Percentiles rank a stretch among this genome's conserved stretches.
phyloP scores from a whole-genome alignment of 2,113 vertebrate genomes.

The Eira barbara region DNA sequence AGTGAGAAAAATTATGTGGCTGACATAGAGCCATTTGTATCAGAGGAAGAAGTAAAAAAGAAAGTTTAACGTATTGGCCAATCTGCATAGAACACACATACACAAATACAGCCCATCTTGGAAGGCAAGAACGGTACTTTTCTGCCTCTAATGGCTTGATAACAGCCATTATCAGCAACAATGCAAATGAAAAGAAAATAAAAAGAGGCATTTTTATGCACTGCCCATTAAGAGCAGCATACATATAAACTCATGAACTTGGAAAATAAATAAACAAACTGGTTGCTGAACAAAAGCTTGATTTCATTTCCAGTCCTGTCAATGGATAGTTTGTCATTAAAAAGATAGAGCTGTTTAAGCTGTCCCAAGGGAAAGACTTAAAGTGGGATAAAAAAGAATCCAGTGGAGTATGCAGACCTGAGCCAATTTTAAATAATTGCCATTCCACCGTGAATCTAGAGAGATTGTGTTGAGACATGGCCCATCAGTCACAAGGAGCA shows the following conservation, averaged over 20 bases:
- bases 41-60: slow-evolving; percentile 29
- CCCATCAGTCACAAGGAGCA: background rate
- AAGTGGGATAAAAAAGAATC: slow-evolving; percentile 57
- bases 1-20: slow-evolving; percentile 46
- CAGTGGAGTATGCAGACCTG: slow-evolving; percentile 58
- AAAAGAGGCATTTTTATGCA: slow-evolving; percentile 70
- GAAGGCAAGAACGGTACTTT: slow-evolving; percentile 62
- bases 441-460: slow-evolving; percentile 11
- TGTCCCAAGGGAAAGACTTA: slow-evolving; percentile 59
- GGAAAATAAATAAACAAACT: slow-evolving; percentile 72
- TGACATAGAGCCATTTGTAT: slow-evolving; percentile 45
- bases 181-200: slow-evolving; percentile 77
- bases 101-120: slow-evolving; percentile 63
- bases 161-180: slow-evolving; percentile 69
- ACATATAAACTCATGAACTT: slow-evolving; percentile 67
- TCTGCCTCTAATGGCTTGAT: slow-evolving; percentile 63
- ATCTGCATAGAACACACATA: slow-evolving; percentile 8
- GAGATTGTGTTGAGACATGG: background rate
- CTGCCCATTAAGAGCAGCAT: slow-evolving; percentile 70
- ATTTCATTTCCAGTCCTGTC: slow-evolving; percentile 56
- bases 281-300: slow-evolving; percentile 69
- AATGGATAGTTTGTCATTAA: slow-evolving; percentile 72
- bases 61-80: slow-evolving; percentile 47
- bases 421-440: slow-evolving; percentile 70
- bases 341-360: slow-evolving; percentile 67